phyloP scores from a whole-genome alignment of 2,113 vertebrate species.

The Hydrochoerus hydrochaeris region DNA sequence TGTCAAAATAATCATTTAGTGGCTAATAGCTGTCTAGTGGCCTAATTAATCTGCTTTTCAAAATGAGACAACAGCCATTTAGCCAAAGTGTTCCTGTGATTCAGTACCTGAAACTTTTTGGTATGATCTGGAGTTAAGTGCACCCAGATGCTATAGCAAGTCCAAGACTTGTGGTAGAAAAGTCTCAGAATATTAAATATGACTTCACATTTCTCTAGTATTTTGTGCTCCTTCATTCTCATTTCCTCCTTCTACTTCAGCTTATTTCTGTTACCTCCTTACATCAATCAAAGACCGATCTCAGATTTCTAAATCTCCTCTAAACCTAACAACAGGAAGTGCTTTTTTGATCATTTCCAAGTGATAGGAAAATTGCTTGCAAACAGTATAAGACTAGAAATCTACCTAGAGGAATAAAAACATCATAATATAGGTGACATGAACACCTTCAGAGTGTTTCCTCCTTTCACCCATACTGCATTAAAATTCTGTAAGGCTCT shows the following conservation, averaged over 20 bases:
- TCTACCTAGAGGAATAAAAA: not conserved
- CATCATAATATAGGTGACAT: not conserved
- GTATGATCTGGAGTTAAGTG: not conserved
- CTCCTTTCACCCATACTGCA: not conserved
- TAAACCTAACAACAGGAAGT: not conserved
- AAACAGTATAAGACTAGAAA: not conserved
- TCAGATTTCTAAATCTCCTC: not conserved
- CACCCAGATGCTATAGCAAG: not conserved
- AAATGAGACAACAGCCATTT: not conserved
- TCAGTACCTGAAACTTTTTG: not conserved
- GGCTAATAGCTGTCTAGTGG: not conserved
- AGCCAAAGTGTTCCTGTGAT: not conserved
- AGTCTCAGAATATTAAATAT: not conserved
- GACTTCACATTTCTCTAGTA: not conserved
- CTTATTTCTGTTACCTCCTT: slow-evolving; percentile 3
- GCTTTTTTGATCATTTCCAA: not conserved
- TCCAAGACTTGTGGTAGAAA: not conserved
- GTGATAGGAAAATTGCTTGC: slow-evolving; percentile 32
- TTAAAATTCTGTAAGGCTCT: slow-evolving; percentile 14
- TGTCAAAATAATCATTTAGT: not conserved
- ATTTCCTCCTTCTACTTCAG: not conserved
- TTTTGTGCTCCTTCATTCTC: not conserved
- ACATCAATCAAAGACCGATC: not conserved
- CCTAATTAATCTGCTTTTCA: not conserved
- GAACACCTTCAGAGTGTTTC: not conserved